Percentiles rank a stretch among this genome's conserved stretches.
These are phyloP conservation scores for Aleiodes sp. DNA, from an alignment of 1,140 invertebrate genomes.

Conservation along the genomic window DNA sequence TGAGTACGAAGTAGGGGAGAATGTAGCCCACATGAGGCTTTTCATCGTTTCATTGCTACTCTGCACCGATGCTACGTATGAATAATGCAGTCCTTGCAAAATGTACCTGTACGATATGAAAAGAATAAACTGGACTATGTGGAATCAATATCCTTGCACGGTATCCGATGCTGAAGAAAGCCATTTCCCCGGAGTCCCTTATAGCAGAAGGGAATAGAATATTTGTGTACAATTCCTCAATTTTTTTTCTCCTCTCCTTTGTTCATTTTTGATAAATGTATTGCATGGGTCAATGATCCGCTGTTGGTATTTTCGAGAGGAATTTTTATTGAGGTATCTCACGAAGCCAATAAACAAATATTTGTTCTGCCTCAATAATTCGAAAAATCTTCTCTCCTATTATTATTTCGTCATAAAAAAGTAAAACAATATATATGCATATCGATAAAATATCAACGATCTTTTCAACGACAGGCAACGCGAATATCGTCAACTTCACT, in stretches of 20 bases:
- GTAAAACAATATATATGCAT: not conserved
- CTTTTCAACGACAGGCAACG: not conserved
- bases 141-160: constrained; percentile 25
- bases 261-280: not conserved
- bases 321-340: not conserved
- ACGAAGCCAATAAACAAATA: not conserved
- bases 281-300: not conserved
- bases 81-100: constrained; percentile 25
- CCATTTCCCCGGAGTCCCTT: not conserved
- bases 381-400: not conserved
- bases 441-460: not conserved
- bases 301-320: not conserved
- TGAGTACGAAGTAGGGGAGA: not conserved
- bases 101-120: constrained; percentile 27
- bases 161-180: not conserved
- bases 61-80: constrained; percentile 12
- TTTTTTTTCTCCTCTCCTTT: not conserved
- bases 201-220: too few species aligned
- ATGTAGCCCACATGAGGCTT: constrained; percentile 9
- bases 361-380: constrained; percentile 1
- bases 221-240: not conserved
- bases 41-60: constrained; percentile 27
- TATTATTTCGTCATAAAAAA: not conserved
- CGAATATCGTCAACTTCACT: not conserved
- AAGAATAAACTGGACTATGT: constrained; percentile 19